Conservation (phyloP, 1,140 invertebrate species). For the Littorina saxatilis region DNA sequence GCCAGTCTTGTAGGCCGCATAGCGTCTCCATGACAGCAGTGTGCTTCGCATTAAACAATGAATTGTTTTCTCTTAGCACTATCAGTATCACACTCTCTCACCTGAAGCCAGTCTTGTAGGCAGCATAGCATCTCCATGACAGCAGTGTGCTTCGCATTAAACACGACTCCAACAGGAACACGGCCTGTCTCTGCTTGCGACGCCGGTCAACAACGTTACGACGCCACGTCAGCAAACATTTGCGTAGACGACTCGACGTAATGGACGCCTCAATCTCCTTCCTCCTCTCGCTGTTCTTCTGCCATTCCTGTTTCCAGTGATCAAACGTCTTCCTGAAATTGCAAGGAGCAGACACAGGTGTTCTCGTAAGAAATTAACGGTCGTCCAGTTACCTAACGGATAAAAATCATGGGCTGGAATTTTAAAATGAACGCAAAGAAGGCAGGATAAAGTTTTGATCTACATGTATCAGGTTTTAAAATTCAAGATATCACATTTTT, state of each 20-base stretch:
- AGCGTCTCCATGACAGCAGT: slow-evolving; percentile 6
- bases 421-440: too few relatives aligned
- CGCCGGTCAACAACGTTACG: slow-evolving; percentile 31
- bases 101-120: slow-evolving; percentile 23
- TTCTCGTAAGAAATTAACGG: too few relatives aligned
- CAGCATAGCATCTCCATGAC: slow-evolving; percentile 26
- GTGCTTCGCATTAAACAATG: slow-evolving; percentile 36
- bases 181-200: slow-evolving; percentile 30
- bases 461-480: too few relatives aligned
- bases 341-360: not conserved
- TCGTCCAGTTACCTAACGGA: too few relatives aligned
- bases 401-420: too few relatives aligned
- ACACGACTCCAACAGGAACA: slow-evolving; percentile 39
- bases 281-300: slow-evolving; percentile 14
- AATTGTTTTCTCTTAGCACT: too few relatives aligned
- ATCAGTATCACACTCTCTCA: too few relatives aligned
- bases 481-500: too few relatives aligned
- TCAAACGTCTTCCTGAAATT: slow-evolving; percentile 37
- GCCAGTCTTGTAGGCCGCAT: slow-evolving; percentile 20
- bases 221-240: slow-evolving; percentile 36
- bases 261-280: slow-evolving; percentile 20
- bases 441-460: too few relatives aligned
- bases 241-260: slow-evolving; percentile 25
- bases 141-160: slow-evolving; percentile 17
- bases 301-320: slow-evolving; percentile 22